Evolutionary conservation across 2,888 invertebrate genomes (phyloP).

Genomic region (Syrphus vitripennis): DNA sequence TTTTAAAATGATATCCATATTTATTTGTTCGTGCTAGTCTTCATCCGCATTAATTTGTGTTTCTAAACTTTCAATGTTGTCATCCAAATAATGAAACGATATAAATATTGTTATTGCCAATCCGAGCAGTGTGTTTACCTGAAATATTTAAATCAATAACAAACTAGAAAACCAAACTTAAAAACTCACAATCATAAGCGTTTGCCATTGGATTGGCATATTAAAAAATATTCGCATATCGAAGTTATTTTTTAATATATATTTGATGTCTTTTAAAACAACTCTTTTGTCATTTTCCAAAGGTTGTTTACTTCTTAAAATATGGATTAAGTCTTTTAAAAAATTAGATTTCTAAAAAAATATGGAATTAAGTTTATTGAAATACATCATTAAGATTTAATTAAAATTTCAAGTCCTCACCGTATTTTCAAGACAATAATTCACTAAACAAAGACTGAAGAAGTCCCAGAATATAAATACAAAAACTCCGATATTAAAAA

Average conservation of each 20-base stretch:
- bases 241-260: slow-evolving; percentile 40
- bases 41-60: slow-evolving; percentile 3
- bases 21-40: not conserved
- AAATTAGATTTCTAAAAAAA: slow-evolving; percentile 24
- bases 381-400: no score
- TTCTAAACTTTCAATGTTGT: slow-evolving; percentile 64
- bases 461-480: slow-evolving; percentile 77
- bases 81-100: slow-evolving; percentile 69
- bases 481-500: slow-evolving; percentile 75
- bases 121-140: slow-evolving; percentile 72
- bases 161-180: not conserved
- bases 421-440: slow-evolving; percentile 69
- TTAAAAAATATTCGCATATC: slow-evolving; percentile 66
- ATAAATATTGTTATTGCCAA: slow-evolving; percentile 69
- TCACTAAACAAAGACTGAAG: slow-evolving; percentile 73
- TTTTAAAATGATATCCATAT: not conserved
- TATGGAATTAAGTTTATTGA: not conserved
- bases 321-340: not conserved
- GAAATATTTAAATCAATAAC: slow-evolving; percentile 5
- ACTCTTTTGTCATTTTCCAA: not conserved
- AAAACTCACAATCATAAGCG: slow-evolving; percentile 69
- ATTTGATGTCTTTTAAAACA: slow-evolving; percentile 53
- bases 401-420: no score
- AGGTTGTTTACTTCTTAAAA: not conserved
- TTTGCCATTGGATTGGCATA: slow-evolving; percentile 61